phyloP scores from a whole-genome alignment of 2,888 invertebrate genomes.

The Drosophila austrosaltans region DNA sequence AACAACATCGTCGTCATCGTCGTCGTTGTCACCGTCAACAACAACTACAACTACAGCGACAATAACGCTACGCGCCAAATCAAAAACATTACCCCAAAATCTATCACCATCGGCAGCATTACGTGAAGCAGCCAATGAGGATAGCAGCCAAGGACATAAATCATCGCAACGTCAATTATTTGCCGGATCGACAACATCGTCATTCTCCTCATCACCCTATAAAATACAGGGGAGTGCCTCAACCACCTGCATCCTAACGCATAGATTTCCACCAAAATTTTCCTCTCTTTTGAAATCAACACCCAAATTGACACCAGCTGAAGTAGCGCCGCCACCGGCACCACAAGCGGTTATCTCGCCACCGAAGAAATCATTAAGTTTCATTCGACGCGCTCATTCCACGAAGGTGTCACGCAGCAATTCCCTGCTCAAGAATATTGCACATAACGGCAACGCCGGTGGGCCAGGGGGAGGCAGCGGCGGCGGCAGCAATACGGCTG shows the following conservation, averaged over 20 bases:
- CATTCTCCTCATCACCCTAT: slow-evolving; percentile 45
- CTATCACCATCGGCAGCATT: slow-evolving; percentile 82
- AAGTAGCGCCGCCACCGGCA: slow-evolving; percentile 30
- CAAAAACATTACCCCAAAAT: slow-evolving; percentile 87
- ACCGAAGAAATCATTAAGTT: slow-evolving; percentile 86
- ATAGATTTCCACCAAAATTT: slow-evolving; percentile 84
- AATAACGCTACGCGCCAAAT: slow-evolving; percentile 84
- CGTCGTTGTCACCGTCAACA: slow-evolving; percentile 42
- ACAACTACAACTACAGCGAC: slow-evolving; percentile 33
- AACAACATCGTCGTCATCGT: slow-evolving; percentile 39
- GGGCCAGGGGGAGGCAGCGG: not conserved
- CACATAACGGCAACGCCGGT: slow-evolving; percentile 3
- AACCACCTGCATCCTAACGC: slow-evolving; percentile 75
- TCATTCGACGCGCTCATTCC: slow-evolving; percentile 89
- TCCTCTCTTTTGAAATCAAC: slow-evolving; percentile 83
- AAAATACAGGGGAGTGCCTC: slow-evolving; percentile 65
- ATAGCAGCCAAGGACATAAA: slow-evolving; percentile 32
- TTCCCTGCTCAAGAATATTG: slow-evolving; percentile 86
- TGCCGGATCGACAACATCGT: slow-evolving; percentile 64
- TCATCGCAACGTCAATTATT: slow-evolving; percentile 66
- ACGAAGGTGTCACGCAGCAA: slow-evolving; percentile 89
- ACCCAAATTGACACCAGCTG: slow-evolving; percentile 60
- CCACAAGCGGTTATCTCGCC: slow-evolving; percentile 80
- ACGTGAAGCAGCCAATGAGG: slow-evolving; percentile 72
- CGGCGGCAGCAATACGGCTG: not conserved